Conservation (phyloP, 2,888 invertebrate species). For the Leucophora obtusa region DNA sequence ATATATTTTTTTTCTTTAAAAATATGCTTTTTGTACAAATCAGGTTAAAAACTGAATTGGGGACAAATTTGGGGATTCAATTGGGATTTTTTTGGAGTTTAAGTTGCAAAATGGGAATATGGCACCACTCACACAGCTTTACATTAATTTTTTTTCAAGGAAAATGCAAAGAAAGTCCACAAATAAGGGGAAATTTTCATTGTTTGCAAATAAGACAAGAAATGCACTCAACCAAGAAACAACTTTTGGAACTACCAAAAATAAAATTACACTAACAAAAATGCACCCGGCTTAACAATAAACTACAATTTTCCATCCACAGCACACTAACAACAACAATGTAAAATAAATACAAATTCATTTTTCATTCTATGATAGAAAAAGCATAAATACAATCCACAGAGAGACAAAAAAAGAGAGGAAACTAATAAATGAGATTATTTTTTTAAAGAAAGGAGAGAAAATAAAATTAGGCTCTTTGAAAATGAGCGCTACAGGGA, state of each 20-base stretch:
- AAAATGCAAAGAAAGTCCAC: not conserved
- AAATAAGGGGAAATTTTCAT: conserved; percentile 21
- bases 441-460: not conserved
- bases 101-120: no score
- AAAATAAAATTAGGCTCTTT: not conserved
- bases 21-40: no score
- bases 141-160: no score
- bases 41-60: no score
- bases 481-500: not conserved
- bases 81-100: no score
- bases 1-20: no score
- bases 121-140: no score
- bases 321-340: conserved; percentile 15
- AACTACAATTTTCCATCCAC: conserved; percentile 53
- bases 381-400: conserved; percentile 61
- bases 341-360: conserved; percentile 37
- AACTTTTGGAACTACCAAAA: conserved; percentile 13
- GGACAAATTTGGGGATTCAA: no score
- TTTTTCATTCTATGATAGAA: conserved; percentile 22
- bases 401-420: conserved; percentile 13
- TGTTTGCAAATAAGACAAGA: not conserved
- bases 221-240: conserved; percentile 12
- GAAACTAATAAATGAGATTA: conserved; percentile 11
- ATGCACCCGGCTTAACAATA: conserved; percentile 46
- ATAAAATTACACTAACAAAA: conserved; percentile 21